A percentile compares a stretch with the other conserved stretches of the same genome.
phyloP scores from a whole-genome alignment of 2,797 vertebrate species.

The Psittacula echo region DNA sequence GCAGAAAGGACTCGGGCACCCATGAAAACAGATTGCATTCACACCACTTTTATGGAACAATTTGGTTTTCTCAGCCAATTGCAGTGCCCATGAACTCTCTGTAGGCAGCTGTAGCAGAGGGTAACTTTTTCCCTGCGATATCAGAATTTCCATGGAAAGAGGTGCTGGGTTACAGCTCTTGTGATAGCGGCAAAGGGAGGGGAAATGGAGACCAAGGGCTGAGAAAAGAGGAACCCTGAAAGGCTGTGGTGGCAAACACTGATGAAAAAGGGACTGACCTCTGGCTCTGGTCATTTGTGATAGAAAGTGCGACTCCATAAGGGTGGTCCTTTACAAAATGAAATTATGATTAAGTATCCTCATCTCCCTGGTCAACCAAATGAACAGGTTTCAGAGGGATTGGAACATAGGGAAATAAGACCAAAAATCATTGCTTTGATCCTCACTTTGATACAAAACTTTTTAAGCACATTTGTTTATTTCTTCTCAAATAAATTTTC shows the following conservation, averaged over 20 bases:
- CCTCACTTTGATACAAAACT: background rate
- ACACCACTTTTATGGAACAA: background rate
- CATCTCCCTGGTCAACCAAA: background rate
- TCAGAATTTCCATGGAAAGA: constrained; percentile 45
- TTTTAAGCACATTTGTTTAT: background rate
- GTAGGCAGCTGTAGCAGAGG: background rate
- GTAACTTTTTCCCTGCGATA: background rate
- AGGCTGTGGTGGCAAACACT: background rate
- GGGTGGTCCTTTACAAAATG: background rate
- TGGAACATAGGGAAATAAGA: background rate
- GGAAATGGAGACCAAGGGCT: background rate
- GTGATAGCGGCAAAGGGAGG: background rate
- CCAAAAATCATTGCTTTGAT: background rate
- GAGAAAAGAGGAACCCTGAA: background rate
- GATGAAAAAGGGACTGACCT: background rate
- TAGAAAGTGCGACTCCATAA: background rate
- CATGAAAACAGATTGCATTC: background rate
- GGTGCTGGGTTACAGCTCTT: background rate
- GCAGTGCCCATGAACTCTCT: background rate
- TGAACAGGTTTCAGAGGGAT: background rate
- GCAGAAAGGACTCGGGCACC: background rate
- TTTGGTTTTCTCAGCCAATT: background rate
- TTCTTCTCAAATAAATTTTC: background rate
- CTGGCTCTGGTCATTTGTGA: background rate
- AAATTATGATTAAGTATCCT: background rate